Evolutionary conservation across 2,888 invertebrate genomes (phyloP).

Genomic region (Podabrus alpinus): DNA sequence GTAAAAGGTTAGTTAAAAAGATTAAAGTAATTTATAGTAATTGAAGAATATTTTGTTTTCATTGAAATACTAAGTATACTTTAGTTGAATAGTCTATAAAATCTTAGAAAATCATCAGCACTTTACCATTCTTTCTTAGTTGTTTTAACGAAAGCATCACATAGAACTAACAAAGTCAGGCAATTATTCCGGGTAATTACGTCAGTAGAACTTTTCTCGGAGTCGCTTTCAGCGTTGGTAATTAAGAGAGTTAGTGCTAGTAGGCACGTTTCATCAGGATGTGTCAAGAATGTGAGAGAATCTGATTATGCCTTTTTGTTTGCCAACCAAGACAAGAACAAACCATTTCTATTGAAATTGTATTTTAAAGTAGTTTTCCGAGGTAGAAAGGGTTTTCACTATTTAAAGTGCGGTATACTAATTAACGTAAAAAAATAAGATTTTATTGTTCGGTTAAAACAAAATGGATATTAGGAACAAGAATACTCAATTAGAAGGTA

Average conservation of each 20-base stretch:
- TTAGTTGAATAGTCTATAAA: not conserved
- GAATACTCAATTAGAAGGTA: conserved; percentile 49
- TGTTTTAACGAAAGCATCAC: conserved; percentile 39
- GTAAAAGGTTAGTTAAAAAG: not conserved
- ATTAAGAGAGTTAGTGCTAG: conserved; percentile 60
- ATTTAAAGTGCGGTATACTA: not conserved
- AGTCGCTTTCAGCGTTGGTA: conserved; percentile 55
- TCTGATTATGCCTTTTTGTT: conserved; percentile 48
- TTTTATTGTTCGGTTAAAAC: not conserved
- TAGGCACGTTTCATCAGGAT: conserved; percentile 46
- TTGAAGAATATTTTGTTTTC: not conserved
- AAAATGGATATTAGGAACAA: conserved; percentile 40
- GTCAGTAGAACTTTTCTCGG: conserved; percentile 60
- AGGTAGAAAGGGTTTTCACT: not conserved
- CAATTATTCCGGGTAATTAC: conserved; percentile 68
- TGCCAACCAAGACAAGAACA: conserved; percentile 22
- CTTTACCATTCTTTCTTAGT: conserved; percentile 7
- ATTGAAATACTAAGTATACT: not conserved
- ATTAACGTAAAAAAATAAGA: not conserved
- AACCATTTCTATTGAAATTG: not conserved
- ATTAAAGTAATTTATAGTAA: not conserved
- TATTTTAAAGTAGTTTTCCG: not conserved
- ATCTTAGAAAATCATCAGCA: not conserved
- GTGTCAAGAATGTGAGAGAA: conserved; percentile 47
- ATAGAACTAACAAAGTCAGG: conserved; percentile 54